Conservation (phyloP, 2,113 vertebrate genomes). For the Hylia prasina region DNA sequence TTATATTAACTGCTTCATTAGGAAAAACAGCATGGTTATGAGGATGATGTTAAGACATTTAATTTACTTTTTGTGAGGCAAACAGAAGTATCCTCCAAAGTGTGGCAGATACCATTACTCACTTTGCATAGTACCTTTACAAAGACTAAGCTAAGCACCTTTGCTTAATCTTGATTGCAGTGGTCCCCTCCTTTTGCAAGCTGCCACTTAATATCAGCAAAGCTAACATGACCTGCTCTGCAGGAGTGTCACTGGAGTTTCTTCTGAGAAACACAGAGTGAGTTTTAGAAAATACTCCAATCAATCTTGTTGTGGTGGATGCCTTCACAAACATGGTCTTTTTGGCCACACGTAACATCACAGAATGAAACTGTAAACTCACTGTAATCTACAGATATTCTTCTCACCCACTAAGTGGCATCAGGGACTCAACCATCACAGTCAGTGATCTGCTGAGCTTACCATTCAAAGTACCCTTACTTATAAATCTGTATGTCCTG, state of each 20-base stretch:
- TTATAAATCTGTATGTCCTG: neutral
- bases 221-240: neutral
- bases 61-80: constrained; percentile 19
- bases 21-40: neutral
- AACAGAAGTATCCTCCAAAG: neutral
- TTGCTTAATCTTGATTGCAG: neutral
- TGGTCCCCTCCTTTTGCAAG: neutral
- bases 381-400: neutral
- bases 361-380: neutral
- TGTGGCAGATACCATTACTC: neutral
- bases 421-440: neutral
- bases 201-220: neutral
- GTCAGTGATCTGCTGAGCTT: neutral
- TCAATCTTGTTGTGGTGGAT: neutral
- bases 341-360: neutral
- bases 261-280: neutral
- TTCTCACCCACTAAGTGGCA: neutral
- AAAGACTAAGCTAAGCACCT: neutral
- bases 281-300: neutral
- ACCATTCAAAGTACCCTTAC: neutral
- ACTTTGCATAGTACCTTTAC: neutral
- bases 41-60: neutral
- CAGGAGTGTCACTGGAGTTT: neutral
- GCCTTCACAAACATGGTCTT: neutral
- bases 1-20: constrained; percentile 36